phyloP scores from a whole-genome alignment of 2,888 invertebrate species.

The Unio pictorum region DNA sequence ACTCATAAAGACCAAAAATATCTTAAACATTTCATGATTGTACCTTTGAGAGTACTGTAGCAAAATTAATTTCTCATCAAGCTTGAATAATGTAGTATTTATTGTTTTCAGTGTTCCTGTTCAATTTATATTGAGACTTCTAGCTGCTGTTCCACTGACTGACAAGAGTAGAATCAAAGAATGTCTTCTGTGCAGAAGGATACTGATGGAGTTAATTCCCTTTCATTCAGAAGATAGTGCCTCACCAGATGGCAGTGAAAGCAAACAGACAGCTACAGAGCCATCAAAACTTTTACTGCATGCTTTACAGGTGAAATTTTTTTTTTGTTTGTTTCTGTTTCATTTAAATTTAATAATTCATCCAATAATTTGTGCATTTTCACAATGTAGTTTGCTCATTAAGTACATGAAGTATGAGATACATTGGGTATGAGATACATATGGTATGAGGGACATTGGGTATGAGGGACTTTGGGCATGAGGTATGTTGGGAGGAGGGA shows the following conservation, averaged over 20 bases:
- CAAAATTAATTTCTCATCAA: too few relatives aligned
- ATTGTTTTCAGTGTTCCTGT: slow-evolving; percentile 31
- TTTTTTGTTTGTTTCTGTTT: neutral
- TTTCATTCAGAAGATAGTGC: slow-evolving; percentile 22
- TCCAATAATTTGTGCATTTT: too few relatives aligned
- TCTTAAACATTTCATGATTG: too few relatives aligned
- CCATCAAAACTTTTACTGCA: slow-evolving; percentile 9
- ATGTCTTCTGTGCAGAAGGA: slow-evolving; percentile 51
- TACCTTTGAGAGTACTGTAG: too few relatives aligned
- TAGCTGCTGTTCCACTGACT: slow-evolving; percentile 29
- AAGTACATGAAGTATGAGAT: too few relatives aligned
- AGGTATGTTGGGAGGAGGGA: too few relatives aligned
- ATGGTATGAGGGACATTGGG: too few relatives aligned
- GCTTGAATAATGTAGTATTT: too few relatives aligned
- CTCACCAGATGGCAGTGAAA: slow-evolving; percentile 7
- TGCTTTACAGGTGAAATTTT: slow-evolving; percentile 31
- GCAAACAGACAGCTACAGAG: slow-evolving; percentile 10
- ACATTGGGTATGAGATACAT: too few relatives aligned
- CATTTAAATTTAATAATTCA: neutral
- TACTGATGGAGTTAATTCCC: slow-evolving; percentile 50
- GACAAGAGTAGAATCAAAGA: slow-evolving; percentile 39
- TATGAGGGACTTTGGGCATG: too few relatives aligned
- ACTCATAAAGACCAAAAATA: too few relatives aligned
- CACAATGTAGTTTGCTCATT: too few relatives aligned
- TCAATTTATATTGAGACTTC: slow-evolving; percentile 35